Evolutionary conservation across 1,140 invertebrate species (phyloP), one percentile per base, ranked within the genome.

Genomic region (Hesperophylax magnus): DNA sequence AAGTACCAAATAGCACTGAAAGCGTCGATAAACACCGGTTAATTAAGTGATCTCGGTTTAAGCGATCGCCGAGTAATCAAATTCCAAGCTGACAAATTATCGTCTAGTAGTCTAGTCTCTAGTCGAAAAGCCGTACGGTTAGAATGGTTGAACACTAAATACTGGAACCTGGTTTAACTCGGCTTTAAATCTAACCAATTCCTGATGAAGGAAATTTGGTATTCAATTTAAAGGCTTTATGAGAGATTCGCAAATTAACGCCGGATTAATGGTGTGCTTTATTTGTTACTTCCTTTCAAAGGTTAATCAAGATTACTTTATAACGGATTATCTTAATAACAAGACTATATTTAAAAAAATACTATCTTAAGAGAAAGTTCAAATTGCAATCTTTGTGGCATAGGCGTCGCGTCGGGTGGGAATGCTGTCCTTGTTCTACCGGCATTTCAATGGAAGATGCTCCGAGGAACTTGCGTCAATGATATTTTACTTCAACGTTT

Each of bases 11-110:
- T 27, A 27, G n/a, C n/a, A n/a, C n/a, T n/a, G n/a, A n/a, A n/a
- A n/a, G n/a, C n/a, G 22, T 5, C 27, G 15, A 31, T 69, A 18
- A 18, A 69, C 65, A 34, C 65, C 52, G 31, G 63, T 65, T 65
- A 34, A 65, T 65, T 65, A 34, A 65, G 34, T 69, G 65, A 69
- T 69, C 27, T 69, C 15, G 31, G 34, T 69, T 39, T 56, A 76
- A 31, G 54, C 56, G 56, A 60, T 76, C 20, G 17, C 54, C 27
- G 27, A 18, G 20, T 74, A 60, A 76, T 76, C 54, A 60, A 24
- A 76, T 76, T 76, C 74, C 74, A 56, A 61, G 22, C 52, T 76
- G 53, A 60, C 54, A 76, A 58, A 76, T 60, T 76, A 76, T 76
- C 74, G 60, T 76, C 74, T 39, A n/a, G n/a, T n/a, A n/a, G n/a